Conservation (phyloP, 1,140 invertebrate genomes). For the Pseudomyrmex gracilis region DNA sequence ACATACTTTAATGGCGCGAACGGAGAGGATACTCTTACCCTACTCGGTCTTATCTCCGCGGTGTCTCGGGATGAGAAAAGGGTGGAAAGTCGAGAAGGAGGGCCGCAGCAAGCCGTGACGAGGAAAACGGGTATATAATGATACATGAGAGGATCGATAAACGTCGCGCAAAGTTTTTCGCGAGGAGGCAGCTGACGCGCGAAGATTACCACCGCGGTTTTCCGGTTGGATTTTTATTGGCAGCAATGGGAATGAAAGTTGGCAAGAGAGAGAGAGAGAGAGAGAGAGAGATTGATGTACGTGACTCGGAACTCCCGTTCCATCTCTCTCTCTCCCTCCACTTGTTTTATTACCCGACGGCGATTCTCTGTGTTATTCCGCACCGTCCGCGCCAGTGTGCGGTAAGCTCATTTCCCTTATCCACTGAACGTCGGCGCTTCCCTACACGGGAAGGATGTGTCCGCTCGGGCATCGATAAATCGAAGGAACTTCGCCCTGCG, state of each 20-base stretch:
- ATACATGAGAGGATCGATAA: conserved; percentile 59
- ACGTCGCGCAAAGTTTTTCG: conserved; percentile 55
- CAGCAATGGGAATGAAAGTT: conserved; percentile 49
- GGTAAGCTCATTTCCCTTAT: conserved; percentile 7
- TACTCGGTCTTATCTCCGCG: conserved; percentile 22
- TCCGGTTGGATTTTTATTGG: conserved; percentile 60
- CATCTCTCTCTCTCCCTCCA: background rate
- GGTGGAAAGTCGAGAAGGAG: no score
- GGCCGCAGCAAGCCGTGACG: conserved; percentile 20
- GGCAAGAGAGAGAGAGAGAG: conserved; percentile 31
- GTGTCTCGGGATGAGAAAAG: background rate
- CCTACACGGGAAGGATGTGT: background rate
- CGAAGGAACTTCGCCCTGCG: conserved; percentile 12
- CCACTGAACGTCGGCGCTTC: background rate
- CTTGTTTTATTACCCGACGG: conserved; percentile 28
- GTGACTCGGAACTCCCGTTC: conserved; percentile 6
- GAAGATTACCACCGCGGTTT: conserved; percentile 57
- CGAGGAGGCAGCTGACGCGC: conserved; percentile 52
- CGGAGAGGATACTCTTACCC: background rate
- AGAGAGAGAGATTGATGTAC: conserved; percentile 57
- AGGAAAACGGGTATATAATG: conserved; percentile 44
- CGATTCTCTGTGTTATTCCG: background rate
- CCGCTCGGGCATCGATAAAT: conserved; percentile 30
- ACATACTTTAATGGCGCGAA: conserved; percentile 35
- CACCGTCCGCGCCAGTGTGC: background rate